Conservation (phyloP, 2,888 invertebrate genomes). For the Stegophylla sp. region DNA sequence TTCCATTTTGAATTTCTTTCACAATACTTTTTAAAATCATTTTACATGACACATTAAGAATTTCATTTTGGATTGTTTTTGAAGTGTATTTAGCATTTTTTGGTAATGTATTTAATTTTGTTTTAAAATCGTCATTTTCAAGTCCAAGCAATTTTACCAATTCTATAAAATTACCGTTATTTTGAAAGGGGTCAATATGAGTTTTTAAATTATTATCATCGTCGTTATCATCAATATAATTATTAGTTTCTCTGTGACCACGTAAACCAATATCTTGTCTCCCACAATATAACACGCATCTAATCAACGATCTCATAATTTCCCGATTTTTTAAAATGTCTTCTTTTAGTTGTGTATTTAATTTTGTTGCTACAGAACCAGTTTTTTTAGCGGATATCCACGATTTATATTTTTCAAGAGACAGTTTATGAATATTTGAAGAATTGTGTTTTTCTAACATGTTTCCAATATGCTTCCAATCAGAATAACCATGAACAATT, state of each 20-base stretch:
- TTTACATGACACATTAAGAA: not conserved
- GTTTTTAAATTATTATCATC: no score
- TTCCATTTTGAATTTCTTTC: constrained; percentile 3
- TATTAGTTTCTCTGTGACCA: constrained; percentile 20
- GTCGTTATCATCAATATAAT: not conserved
- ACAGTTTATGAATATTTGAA: constrained; percentile 20
- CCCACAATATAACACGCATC: not conserved
- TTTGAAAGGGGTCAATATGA: no score
- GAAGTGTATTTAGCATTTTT: no score
- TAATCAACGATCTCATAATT: constrained; percentile 9
- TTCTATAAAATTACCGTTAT: no score
- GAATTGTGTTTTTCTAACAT: not conserved
- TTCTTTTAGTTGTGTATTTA: constrained; percentile 10
- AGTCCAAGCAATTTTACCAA: no score
- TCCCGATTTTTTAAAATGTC: constrained; percentile 1
- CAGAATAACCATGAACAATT: constrained; percentile 2
- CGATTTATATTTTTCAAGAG: constrained; percentile 5
- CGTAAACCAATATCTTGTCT: constrained; percentile 19
- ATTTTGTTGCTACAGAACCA: constrained; percentile 1
- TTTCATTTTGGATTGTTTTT: constrained; percentile 10
- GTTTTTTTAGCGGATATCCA: constrained; percentile 11
- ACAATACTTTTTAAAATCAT: not conserved
- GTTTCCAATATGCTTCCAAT: constrained; percentile 14
- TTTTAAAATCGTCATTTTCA: no score
- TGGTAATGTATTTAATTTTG: no score